phyloP scores from a whole-genome alignment of 2,797 vertebrate genomes.

The Simalia tracyae region DNA sequence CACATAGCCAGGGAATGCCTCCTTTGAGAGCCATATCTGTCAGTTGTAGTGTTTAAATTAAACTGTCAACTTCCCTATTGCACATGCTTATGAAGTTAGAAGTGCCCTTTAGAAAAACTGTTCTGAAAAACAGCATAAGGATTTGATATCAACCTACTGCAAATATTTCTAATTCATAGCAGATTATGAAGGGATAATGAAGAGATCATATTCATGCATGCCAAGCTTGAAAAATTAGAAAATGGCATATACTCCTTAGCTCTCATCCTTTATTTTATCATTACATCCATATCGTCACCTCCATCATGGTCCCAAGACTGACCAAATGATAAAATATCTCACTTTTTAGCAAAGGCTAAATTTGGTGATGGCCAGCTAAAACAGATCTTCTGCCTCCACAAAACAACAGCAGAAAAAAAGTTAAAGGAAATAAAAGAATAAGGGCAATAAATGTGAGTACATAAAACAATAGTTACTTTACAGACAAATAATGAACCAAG shows the following conservation, averaged over 20 bases:
- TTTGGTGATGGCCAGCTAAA: background rate
- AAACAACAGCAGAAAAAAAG: background rate
- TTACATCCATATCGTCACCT: background rate
- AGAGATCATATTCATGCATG: background rate
- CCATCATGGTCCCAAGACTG: background rate
- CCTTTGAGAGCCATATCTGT: slow-evolving; percentile 22
- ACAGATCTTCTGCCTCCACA: background rate
- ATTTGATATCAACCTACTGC: slow-evolving; percentile 6
- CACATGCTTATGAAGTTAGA: slow-evolving; percentile 14
- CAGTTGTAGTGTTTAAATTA: slow-evolving; percentile 47
- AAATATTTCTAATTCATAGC: slow-evolving; percentile 12
- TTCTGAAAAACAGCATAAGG: slow-evolving; percentile 19
- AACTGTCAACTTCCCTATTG: slow-evolving; percentile 38
- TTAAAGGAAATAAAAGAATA: background rate
- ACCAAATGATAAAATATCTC: background rate
- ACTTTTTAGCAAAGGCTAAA: background rate
- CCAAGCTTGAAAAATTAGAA: background rate
- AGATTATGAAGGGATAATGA: background rate
- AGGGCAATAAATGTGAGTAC: background rate
- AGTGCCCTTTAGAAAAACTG: slow-evolving; percentile 9
- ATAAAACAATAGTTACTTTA: background rate
- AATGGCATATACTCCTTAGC: background rate
- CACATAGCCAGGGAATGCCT: background rate
- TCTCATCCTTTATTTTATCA: background rate
- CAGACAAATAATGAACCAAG: background rate